Conservation (phyloP, 1,140 invertebrate genomes). For the Trichonephila clavata region DNA sequence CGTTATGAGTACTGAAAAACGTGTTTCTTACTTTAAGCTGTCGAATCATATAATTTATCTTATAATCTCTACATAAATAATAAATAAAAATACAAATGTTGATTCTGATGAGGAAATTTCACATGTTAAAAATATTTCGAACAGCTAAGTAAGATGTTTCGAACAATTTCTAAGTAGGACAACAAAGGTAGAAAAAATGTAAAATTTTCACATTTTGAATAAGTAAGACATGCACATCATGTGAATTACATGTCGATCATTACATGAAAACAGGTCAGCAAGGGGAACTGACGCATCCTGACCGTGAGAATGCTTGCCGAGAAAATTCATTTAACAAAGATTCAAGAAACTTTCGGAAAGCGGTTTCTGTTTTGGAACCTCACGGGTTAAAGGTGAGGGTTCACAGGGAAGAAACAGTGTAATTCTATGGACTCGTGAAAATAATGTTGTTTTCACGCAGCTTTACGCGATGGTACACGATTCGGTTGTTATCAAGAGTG, state of each 20-base stretch:
- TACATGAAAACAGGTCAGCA: slow-evolving; percentile 6
- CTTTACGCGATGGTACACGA: slow-evolving; percentile 5
- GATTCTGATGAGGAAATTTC: too few relatives aligned
- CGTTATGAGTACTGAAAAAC: too few relatives aligned
- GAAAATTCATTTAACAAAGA: not conserved
- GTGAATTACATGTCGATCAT: not conserved
- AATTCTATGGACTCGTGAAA: not conserved
- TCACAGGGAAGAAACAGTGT: slow-evolving; percentile 20
- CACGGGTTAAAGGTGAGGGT: slow-evolving; percentile 29
- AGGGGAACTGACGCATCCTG: not conserved
- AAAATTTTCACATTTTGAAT: not conserved
- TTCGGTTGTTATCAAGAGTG: slow-evolving; percentile 14
- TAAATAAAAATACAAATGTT: too few relatives aligned
- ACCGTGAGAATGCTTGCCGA: slow-evolving; percentile 34
- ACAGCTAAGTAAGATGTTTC: not conserved
- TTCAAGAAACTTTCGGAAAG: not conserved
- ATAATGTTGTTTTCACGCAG: slow-evolving; percentile 18
- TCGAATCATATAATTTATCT: too few relatives aligned
- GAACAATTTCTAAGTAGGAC: not conserved
- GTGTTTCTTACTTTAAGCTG: too few relatives aligned
- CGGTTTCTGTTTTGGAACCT: not conserved
- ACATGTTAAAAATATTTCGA: too few relatives aligned
- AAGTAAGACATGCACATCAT: not conserved
- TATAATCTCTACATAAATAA: too few relatives aligned
- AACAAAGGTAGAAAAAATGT: not conserved